A percentile compares a stretch with the other conserved stretches of the same genome.
Conservation (phyloP, 2,113 vertebrate species). For the Menidia beryllina region DNA sequence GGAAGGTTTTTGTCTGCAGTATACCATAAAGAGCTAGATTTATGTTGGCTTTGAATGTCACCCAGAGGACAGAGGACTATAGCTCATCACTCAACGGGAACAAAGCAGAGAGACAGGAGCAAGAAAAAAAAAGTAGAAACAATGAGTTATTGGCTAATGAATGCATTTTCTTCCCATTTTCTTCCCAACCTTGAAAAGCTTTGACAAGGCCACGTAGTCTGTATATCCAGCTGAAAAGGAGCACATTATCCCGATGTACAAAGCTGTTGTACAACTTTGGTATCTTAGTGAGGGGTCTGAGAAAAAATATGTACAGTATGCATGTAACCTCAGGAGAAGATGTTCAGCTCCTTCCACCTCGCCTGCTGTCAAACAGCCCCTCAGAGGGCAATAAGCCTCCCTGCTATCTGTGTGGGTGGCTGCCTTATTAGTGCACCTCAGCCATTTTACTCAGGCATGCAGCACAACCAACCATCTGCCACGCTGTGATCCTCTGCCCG, state of each 20-base stretch:
- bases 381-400: slow-evolving; percentile 93
- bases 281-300: slow-evolving; percentile 37
- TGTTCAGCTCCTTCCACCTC: slow-evolving; percentile 58
- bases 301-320: slow-evolving; percentile 58
- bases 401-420: slow-evolving; percentile 88
- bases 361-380: slow-evolving; percentile 88
- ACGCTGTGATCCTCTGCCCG: slow-evolving; percentile 84
- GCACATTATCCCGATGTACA: background rate
- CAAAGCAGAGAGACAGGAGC: slow-evolving; percentile 76
- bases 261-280: slow-evolving; percentile 18
- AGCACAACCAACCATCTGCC: slow-evolving; percentile 96
- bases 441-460: slow-evolving; percentile 94
- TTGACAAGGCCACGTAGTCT: slow-evolving; percentile 39
- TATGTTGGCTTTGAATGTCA: slow-evolving; percentile 99
- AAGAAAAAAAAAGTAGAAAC: slow-evolving; percentile 46
- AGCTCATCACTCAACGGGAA: slow-evolving; percentile 95
- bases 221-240: background rate
- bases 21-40: slow-evolving; percentile 98
- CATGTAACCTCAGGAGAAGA: slow-evolving; percentile 54
- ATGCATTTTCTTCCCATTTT: slow-evolving; percentile 52
- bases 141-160: slow-evolving; percentile 65
- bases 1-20: slow-evolving; percentile 96
- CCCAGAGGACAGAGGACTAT: slow-evolving; percentile 94
- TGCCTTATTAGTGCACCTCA: slow-evolving; percentile 91
- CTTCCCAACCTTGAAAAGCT: slow-evolving; percentile 64